A percentile compares a stretch with the other conserved stretches of the same genome.
Evolutionary conservation across 2,888 invertebrate species (phyloP).

Genomic region (Latrodectus hesperus): DNA sequence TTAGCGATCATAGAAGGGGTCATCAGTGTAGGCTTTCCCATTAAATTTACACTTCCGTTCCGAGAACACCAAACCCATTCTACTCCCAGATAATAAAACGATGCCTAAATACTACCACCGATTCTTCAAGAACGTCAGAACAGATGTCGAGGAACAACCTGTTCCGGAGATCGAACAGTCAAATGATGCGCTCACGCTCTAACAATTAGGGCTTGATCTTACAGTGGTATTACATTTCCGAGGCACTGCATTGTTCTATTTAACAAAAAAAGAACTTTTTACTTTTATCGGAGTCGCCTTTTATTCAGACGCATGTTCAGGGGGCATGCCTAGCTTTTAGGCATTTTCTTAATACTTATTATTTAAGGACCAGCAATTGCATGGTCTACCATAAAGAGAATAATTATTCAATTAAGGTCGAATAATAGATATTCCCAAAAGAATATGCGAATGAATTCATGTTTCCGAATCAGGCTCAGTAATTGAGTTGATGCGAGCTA

Average conservation of each 20-base stretch:
- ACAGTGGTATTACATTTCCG: conserved; percentile 17
- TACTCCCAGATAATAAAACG: conserved; percentile 30
- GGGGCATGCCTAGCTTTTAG: conserved; percentile 11
- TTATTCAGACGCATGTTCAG: conserved; percentile 18
- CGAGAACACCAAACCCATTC: conserved; percentile 39
- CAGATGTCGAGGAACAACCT: conserved; percentile 41
- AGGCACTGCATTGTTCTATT: conserved; percentile 34
- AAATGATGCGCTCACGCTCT: conserved; percentile 55
- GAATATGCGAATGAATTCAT: no score
- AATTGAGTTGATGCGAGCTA: no score
- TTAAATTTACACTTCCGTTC: conserved; percentile 36
- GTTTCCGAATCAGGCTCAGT: no score
- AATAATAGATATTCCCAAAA: not conserved
- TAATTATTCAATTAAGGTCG: conserved; percentile 47
- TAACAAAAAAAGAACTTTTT: conserved; percentile 18
- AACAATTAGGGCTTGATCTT: conserved; percentile 25
- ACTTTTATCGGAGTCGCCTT: conserved; percentile 28
- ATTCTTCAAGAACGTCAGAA: not conserved
- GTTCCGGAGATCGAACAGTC: not conserved
- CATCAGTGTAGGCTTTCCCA: conserved; percentile 15
- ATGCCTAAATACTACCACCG: not conserved
- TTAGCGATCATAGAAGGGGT: conserved; percentile 34
- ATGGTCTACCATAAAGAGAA: conserved; percentile 13
- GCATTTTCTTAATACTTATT: not conserved
- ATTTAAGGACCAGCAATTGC: conserved; percentile 4